Evolutionary conservation across 1,140 invertebrate species (phyloP).

Genomic region (Brachionus koreanus): DNA sequence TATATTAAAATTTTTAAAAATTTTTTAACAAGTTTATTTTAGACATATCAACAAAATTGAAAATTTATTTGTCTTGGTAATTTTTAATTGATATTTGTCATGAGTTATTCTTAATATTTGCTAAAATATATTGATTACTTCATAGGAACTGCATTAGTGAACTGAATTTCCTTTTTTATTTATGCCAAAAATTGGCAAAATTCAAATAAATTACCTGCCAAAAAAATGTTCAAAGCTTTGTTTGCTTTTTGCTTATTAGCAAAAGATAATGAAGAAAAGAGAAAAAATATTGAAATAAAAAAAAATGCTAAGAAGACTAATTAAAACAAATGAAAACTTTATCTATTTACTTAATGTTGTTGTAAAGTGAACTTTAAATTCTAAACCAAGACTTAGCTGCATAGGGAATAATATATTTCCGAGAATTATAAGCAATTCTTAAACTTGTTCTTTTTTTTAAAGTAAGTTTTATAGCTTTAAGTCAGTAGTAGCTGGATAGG

Average conservation of each 20-base stretch:
- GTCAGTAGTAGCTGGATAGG: neutral
- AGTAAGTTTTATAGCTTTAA: neutral
- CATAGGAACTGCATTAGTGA: neutral
- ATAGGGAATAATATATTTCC: neutral
- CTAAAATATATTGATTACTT: neutral
- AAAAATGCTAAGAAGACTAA: neutral
- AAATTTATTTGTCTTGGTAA: neutral
- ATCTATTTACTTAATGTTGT: neutral
- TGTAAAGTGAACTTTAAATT: neutral
- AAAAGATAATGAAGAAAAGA: neutral
- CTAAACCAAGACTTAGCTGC: neutral
- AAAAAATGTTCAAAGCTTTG: neutral
- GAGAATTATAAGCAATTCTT: neutral
- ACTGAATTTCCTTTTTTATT: neutral
- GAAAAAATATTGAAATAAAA: neutral
- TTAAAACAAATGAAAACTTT: neutral
- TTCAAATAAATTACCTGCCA: neutral
- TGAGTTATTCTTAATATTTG: neutral
- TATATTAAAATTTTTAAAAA: neutral
- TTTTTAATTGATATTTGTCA: neutral
- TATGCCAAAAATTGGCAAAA: neutral
- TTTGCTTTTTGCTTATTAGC: no score
- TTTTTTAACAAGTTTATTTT: neutral
- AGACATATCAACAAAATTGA: neutral
- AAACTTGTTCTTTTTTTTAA: neutral